Evolutionary conservation across 1,140 invertebrate species (phyloP), one percentile per base, ranked within the genome.

Genomic region (Ridgeia piscesae): DNA sequence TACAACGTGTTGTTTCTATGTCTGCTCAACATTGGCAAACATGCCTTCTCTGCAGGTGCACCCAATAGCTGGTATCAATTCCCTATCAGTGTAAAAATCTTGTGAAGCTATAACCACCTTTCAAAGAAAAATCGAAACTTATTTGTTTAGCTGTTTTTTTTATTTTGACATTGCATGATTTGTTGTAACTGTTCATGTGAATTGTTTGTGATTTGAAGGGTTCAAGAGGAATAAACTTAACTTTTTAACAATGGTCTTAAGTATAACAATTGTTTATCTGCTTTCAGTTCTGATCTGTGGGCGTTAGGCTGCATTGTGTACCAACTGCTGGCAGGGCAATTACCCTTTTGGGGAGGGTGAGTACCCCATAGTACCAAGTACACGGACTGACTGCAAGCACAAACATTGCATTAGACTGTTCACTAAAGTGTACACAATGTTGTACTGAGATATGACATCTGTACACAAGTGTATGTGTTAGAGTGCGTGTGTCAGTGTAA

Each of bases 281-380:
- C 89, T 94, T 97, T 97, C 93, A 97, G 98, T 33, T 98, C 98
- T 9, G 99, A 99, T 96, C 96, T 99, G n/a, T 99, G 99, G 99
- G 99, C 99, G 0, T 96, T 99, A 42, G 99, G 99, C 8, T 99
- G 99, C 96, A 99, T 99, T 92, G 96, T 99, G 89, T 99, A 98
- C 96, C 99, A 99, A 96, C 99, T 99, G 98, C 97, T 99, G 34
- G 97, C 98, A 14, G 99, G 99, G 6, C 94, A 98, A 94, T 98
- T 98, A 42, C 99, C 99, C 0, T 99, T 99, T 96, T 97, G 98
- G 93, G 98, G 98, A 88, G 97, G 96, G 97, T 97, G 95, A 95
- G 96, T 95, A 92, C 58, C 42, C 35, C n/a, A 92, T 89, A 89
- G n/a, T 6, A 8, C 14, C 89, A 90, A 21, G 33, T 90, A 4